Evolutionary conservation across 2,113 vertebrate genomes (phyloP).

Genomic region (Neotragus pygmaeus): DNA sequence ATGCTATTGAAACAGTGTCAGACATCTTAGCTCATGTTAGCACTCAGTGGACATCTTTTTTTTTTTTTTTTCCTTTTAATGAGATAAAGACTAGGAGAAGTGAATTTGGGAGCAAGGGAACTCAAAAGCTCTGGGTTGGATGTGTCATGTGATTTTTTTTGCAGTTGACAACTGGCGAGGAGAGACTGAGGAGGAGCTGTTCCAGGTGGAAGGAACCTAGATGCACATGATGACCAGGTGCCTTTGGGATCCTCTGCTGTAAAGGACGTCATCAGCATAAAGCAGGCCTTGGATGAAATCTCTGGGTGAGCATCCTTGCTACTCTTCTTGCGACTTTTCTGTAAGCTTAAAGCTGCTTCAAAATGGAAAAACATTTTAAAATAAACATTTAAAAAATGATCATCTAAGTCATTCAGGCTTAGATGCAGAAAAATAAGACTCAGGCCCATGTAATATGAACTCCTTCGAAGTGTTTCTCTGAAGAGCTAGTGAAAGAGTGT

Average conservation of each 20-base stretch:
- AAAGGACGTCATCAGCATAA: not conserved
- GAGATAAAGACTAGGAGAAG: not conserved
- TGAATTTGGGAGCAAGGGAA: not conserved
- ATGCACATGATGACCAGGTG: accelerated
- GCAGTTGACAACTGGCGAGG: not conserved
- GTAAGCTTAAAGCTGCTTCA: not conserved
- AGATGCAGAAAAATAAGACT: not conserved
- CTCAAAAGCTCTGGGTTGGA: not conserved
- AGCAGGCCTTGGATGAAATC: not conserved
- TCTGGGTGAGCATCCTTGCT: not conserved
- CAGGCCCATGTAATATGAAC: no score
- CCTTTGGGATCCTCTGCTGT: no score
- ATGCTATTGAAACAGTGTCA: no score
- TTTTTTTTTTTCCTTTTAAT: not conserved
- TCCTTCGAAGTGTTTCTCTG: not conserved
- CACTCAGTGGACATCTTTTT: not conserved
- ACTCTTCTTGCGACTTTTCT: not conserved
- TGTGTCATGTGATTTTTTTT: no score
- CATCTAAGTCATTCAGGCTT: not conserved
- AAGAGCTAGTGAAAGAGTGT: not conserved
- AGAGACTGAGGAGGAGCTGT: not conserved
- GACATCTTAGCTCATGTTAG: not conserved
- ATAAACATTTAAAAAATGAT: not conserved
- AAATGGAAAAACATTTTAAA: not conserved
- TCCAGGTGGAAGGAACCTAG: not conserved